Base-by-base conservation (phyloP, 2,113 vertebrate genomes). In the Vulpes ferrilata region DNA sequence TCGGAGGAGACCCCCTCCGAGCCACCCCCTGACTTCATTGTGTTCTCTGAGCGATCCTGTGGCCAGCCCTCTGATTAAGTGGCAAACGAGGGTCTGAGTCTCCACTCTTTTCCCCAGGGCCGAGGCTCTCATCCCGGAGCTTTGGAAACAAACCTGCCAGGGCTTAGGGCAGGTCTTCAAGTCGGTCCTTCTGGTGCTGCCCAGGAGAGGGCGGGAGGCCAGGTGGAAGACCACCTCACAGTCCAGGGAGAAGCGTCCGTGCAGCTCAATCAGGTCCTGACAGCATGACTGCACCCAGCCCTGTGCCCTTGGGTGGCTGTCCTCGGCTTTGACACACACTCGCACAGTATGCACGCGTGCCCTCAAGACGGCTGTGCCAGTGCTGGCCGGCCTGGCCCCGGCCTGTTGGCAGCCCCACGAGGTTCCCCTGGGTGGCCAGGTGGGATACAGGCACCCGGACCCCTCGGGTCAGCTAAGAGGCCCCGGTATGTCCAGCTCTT, bases 391-490 rank as follows among this genome's bases (percentile, higher is more conserved):
- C 73, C 62, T 12, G 64, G 20, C 67, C 2, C 0, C 12, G 53
- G 32, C n/a, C 5, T 5, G n/a, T 48, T 2, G 6, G 9, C 22
- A 0, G 5, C 17, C 16, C 62, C 35, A 0, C 11, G 20, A 10
- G 20, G 27, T 30, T 48, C 38, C 7, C 55, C 51, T 5, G 30
- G 35, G 19, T 3, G 1, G 32, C 30, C 8, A 25, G 5, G 16
- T 0, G 3, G 48, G 25, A 10, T 6, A 13, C 20, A 16, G 60
- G 32, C 16, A 2, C 22, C 43, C 43, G 43, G 43, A 43, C 43
- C 43, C 43, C 43, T 43, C 43, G 7, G 43, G 43, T 43, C 43
- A 43, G 43, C 43, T 43, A 43, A 43, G 43, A 43, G 43, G 43
- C 43, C 43, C 43, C 43, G 43, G 43, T 7, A 5, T 3, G 2